A percentile compares a stretch with the other conserved stretches of the same genome.
Evolutionary conservation across 2,797 vertebrate species (phyloP).

Genomic region (Tragopan temminckii): DNA sequence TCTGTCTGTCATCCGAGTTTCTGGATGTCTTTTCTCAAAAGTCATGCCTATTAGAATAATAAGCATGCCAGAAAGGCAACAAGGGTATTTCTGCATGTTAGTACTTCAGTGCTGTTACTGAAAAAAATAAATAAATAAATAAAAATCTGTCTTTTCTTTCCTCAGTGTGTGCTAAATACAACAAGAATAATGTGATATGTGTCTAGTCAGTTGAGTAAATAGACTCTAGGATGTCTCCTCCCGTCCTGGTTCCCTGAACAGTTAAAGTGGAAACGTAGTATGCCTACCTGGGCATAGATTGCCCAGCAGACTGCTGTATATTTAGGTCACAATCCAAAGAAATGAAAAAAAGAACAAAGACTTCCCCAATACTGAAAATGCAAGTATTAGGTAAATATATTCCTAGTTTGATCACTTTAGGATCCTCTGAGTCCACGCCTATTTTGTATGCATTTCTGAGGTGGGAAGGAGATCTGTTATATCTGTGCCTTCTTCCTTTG

Average conservation of each 20-base stretch:
- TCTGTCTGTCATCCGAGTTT: background rate
- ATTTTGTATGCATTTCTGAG: background rate
- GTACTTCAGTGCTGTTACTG: background rate
- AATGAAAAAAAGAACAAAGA: background rate
- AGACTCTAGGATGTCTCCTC: background rate
- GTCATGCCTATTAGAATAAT: background rate
- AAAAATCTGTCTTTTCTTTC: background rate
- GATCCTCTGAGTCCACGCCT: background rate
- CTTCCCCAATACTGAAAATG: background rate
- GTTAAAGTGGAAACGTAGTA: background rate
- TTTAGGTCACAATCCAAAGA: background rate
- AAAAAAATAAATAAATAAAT: background rate
- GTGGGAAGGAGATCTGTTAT: background rate
- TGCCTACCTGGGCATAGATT: background rate
- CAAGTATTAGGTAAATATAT: background rate
- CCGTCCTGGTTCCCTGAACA: background rate
- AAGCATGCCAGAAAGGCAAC: background rate
- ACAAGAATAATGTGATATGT: background rate
- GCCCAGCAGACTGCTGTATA: background rate
- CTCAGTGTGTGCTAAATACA: background rate
- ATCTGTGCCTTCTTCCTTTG: background rate
- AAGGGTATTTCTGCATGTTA: background rate
- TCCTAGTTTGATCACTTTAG: background rate
- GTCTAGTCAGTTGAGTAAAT: accelerated
- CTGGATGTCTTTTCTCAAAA: background rate